Evolutionary conservation across 2,888 invertebrate genomes (phyloP), one percentile per base, ranked within the genome.

Genomic region (Nemotelus pantherinus): DNA sequence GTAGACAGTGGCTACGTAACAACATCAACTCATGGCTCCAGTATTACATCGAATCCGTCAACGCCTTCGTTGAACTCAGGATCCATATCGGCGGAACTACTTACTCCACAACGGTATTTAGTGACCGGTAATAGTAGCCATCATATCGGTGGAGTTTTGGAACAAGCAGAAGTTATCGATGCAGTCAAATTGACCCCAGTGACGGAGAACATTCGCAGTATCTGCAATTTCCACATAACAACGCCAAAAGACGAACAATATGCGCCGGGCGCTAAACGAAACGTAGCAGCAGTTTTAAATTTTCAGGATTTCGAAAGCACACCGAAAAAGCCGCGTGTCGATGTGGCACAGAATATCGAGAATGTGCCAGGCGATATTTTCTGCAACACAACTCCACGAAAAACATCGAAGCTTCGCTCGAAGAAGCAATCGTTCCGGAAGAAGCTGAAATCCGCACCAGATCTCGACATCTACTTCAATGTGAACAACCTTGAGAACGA

Each of bases 181-280:
- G 9, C 57, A 44, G 41, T 53, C 2, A 80, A 77, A 64, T 72
- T 80, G 10, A 80, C 80, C 0, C 80, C 80, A 78, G 77, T 79
- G 4, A 80, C 80, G 7, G 68, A 77, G 76, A 80, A 80, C 63
- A 79, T 79, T 7, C 68, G 68, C 5, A 79, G 77, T 53, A 79
- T 80, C 6, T 68, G 39, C 39, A 70, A 76, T 43, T 78, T 80
- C 48, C 80, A 80, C 53, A 78, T 80, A 53, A 79, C 80, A 74
- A 80, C 80, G 60, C 80, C 80, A 60, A 79, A 77, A 77, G 71
- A 75, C 43, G 48, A 77, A 7, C 53, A 71, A 44, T 53, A 67
- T 10, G 44, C 39, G n/a, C 44, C 44, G 2, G 77, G 77, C 6
- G 47, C 43, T 9, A 79, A 79, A 47, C 53, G 79, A 58, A 74